Base-by-base conservation (phyloP, 2,888 invertebrate genomes). In the Oligia fasciuncula region DNA sequence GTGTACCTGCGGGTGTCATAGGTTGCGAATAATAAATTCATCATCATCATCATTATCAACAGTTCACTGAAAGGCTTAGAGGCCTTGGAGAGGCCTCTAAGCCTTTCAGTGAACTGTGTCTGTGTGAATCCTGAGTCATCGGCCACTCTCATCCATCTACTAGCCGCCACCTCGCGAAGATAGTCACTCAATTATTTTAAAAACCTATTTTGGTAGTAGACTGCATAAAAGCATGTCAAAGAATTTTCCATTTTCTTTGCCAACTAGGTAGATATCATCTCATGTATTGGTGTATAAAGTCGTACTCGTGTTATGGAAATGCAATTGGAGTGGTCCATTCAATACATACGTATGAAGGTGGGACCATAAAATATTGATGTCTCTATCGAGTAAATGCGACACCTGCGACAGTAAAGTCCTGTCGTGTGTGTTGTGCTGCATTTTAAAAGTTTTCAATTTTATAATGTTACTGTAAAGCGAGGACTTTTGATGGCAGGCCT, bases 361-460 rank as follows among this genome's bases (percentile, higher is more conserved):
- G n/a, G 23, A 19, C 72, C 77, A 76, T 87, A 86, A 86, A 86
- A 85, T 76, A 68, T 86, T 84, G 79, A 78, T 73, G 43, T 76
- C 43, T 72, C 60, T 71, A 74, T 77, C 74, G 5, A 75, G 29
- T 67, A 51, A 79, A 79, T 77, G 46, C 17, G 29, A 29, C 72
- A 60, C 35, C 65, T 40, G 40, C 11, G 40, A 63, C 40, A 68
- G 17, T 81, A 68, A 76, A 71, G 14, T 67, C 14, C 43, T 54
- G 19, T 77, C 51, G 19, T 14, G 51, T 66, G 70, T 65, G 23
- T 11, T 66, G 23, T 62, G 35, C 43, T 70, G 60, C 46, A 67
- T 67, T 71, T 66, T 29, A 67, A 54, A 62, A 17, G n/a, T 66
- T 9, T 11, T 11, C 14, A 49, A 35, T 49, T 67, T 77, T 11